These are phyloP conservation scores for Rafetus swinhoei DNA, from an alignment of 2,113 vertebrate genomes.

Conservation along the genomic window DNA sequence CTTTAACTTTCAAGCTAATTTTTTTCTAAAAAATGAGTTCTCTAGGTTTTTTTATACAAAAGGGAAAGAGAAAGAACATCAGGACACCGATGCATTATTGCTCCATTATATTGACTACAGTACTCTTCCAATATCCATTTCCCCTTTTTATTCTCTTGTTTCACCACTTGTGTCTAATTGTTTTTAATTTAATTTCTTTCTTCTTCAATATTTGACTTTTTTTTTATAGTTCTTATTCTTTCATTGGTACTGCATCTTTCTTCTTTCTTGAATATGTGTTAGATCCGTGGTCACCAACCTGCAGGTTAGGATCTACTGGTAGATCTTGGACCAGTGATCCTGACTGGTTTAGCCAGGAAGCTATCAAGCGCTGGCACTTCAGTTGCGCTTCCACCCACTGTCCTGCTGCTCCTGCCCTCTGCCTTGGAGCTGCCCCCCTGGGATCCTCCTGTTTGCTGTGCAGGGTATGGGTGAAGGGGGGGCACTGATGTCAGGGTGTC, in stretches of 20 bases:
- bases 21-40: constrained; percentile 6
- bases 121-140: constrained; percentile 6
- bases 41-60: constrained; percentile 40
- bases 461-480: too few relatives aligned
- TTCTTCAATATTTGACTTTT: background rate
- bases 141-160: background rate
- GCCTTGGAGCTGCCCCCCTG: too few relatives aligned
- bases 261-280: background rate
- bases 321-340: too few relatives aligned
- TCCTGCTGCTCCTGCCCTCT: too few relatives aligned
- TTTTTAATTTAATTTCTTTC: constrained; percentile 3
- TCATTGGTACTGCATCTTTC: background rate
- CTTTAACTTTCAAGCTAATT: constrained; percentile 43
- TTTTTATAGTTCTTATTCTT: background rate
- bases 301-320: too few relatives aligned
- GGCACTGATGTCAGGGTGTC: too few relatives aligned
- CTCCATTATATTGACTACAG: background rate
- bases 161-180: background rate
- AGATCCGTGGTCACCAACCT: too few relatives aligned
- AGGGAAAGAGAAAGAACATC: constrained; percentile 14
- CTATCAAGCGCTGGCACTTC: too few relatives aligned
- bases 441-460: too few relatives aligned
- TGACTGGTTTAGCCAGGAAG: too few relatives aligned
- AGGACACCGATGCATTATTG: background rate
- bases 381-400: too few relatives aligned